Base-by-base conservation (phyloP, 2,113 vertebrate species). In the Cairina moschata region DNA sequence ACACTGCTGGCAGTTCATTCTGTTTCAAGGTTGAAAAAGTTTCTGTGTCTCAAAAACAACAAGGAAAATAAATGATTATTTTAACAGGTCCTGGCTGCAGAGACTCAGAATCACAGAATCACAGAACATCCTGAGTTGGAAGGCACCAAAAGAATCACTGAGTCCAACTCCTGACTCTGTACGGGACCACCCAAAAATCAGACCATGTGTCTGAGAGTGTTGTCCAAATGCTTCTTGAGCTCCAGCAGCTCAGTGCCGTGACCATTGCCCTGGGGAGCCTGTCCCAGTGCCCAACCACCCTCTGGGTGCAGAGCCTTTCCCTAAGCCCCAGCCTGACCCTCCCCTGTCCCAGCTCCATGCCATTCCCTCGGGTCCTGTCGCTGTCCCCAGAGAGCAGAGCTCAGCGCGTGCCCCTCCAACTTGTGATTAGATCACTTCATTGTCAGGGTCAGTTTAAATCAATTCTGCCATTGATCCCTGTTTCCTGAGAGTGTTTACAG, bases 381-480 rank as follows among this genome's bases (percentile, higher is more conserved):
- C 28, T 40, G 62, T 29, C 62, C 28, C 26, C 26, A 40, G 62
- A 28, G 15, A 65, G 36, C 4, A 40, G 38, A 65, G 62, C 40
- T 40, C 11, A 29, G 28, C 11, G 4, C 38, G 17, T 65, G 38
- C 62, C 26, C 17, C 17, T 29, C 17, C 26, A 65, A 29, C 62
- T 44, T 92, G 54, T 79, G 82, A 92, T 89, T 67, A 91, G 88
- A 90, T n/a, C 18, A 72, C n/a, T 75, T 21, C 11, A 34, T 63
- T 83, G 25, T 91, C 96, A 97, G 85, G 48, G 55, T 65, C 80
- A 95, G 54, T 95, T 95, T 91, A 93, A 92, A 94, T 81, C 66
- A 63, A 90, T 90, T 77, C 44, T 92, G 58, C 26, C 69, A 80
- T 72, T 75, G 92, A 88, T 83, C 26, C 15, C 17, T 54, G 22